Base-by-base conservation (phyloP, 2,797 vertebrate species). In the Eupleurogrammus muticus region DNA sequence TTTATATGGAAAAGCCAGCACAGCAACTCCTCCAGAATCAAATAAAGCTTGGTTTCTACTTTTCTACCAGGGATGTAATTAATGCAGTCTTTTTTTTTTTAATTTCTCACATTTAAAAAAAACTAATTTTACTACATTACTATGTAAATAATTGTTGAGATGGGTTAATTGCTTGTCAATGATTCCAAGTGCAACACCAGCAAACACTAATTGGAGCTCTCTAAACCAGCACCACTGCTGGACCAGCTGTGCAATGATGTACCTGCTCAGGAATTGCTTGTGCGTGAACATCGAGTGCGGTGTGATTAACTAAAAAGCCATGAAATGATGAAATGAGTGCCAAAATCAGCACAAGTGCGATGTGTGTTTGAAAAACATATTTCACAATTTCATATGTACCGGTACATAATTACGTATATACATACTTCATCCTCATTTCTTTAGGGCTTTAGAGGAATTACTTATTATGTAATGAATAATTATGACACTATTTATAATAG, bases 11-110 rank as follows among this genome's bases (percentile, higher is more conserved):
- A 52, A 58, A 66, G 50, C 20, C 44, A 53, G 32, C 68, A 73
- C 65, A 77, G 36, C 28, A 73, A 51, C 50, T 48, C 46, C 49
- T 53, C 53, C 20, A 70, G 32, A 73, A 34, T 53, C 66, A 68
- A 52, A 79, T 76, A 73, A 83, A 80, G n/a, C 11, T 32, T 47
- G 24, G n/a, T n/a, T 35, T 40, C 19, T 19, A 20, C 46, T 60
- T 66, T 70, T 68, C 1, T 2, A 38, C 62, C n/a, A 63, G 12
- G 32, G 24, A 62, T 21, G 59, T 36, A 64, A 54, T 69, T 5
- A 53, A 61, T 52, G 7, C 36, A 44, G 32, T 20, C 21, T 49
- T 54, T 66, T 44, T 28, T 28, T 6, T 28, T 28, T 28, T 28
- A n/a, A n/a, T n/a, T n/a, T n/a, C n/a, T n/a, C n/a, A n/a, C n/a